Evolutionary conservation across 2,888 invertebrate species (phyloP), one percentile per base, ranked within the genome.

Genomic region (Ectemnius lituratus): DNA sequence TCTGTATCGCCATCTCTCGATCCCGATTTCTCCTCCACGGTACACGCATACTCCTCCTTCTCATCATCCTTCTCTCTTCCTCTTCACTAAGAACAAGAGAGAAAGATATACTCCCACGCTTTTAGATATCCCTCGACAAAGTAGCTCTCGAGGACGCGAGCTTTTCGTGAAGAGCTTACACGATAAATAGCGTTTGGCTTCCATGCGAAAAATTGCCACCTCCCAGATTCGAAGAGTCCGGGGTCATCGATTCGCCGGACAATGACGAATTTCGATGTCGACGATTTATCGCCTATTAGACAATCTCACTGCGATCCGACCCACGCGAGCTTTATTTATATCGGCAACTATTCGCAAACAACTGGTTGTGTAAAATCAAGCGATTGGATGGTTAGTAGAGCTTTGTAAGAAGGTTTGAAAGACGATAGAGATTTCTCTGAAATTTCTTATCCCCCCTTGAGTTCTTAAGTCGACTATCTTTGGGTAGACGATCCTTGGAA

Each of bases 1-100:
- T 87, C 86, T 84, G 87, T 86, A 88, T 88, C 87, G 81, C 84
- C 83, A 85, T 85, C 80, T 80, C 77, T 77, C 79, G 80, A 83
- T 81, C 76, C 37, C 76, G 80, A 83, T 81, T 73, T 75, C 70
- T 63, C 70, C 20, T 37, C 37, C 37, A 37, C 37, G 37, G 37
- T 37, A 37, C 8, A 37, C 37, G 37, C 37, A 37, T 37, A 37
- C 28, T 37, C 5, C 37, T 23, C 23, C 23, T 23, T 3, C 2
- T 23, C 23, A 2, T 3, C 3, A 3, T 37, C 8, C 37, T 6
- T 1, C 8, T 37, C 37, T 37, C 37, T 11, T 37, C 37, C 37
- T 37, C 37, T 8, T 11, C 20, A 11, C 13, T 6, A 5, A 58
- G 58, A 20, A 20, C 0, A 23, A 27, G 23, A 37, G 58, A 58